Evolutionary conservation across 2,888 invertebrate genomes (phyloP), one percentile per base, ranked within the genome.

Genomic region (Pterobdella sp.): DNA sequence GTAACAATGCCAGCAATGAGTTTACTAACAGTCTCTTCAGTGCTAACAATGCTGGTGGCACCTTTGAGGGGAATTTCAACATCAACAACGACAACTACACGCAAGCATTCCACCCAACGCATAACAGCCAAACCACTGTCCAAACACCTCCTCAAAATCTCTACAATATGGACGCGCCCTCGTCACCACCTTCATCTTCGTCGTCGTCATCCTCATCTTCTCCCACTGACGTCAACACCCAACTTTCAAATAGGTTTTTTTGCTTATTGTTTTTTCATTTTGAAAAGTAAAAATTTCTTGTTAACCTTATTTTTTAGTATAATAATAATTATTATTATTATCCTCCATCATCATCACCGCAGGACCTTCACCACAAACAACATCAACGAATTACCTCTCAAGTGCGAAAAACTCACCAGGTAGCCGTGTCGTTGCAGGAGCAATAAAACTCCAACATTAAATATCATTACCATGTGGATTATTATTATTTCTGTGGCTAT

Each of bases 171-270:
- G 64, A n/a, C 64, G 14, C 10, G 7, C 31, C 63, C 7, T n/a
- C 31, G n/a, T 29, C 63, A 63, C 10, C 63, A 63, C n/a, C 63
- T 18, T 10, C 63, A 7, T 63, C 63, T 10, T 63, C 63, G n/a
- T 63, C 63, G 7, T 63, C 63, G 10, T 63, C 63, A 14, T 29
- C n/a, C 26, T n/a, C 63, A 63, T 26, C 63, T 63, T 63, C 63
- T 7, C n/a, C n/a, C 10, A 10, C 63, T 26, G 10, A 7, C 63
- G n/a, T n/a, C n/a, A n/a, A n/a, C n/a, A n/a, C n/a, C n/a, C n/a
- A n/a, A n/a, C n/a, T n/a, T n/a, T n/a, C n/a, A n/a, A n/a, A n/a
- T n/a, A n/a, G n/a, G n/a, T n/a, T n/a, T n/a, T n/a, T n/a, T n/a
- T n/a, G n/a, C n/a, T n/a, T n/a, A n/a, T n/a, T n/a, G n/a, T n/a